Evolutionary conservation across 2,797 vertebrate genomes (phyloP), one percentile per base, ranked within the genome.

Genomic region (Anas bernieri): DNA sequence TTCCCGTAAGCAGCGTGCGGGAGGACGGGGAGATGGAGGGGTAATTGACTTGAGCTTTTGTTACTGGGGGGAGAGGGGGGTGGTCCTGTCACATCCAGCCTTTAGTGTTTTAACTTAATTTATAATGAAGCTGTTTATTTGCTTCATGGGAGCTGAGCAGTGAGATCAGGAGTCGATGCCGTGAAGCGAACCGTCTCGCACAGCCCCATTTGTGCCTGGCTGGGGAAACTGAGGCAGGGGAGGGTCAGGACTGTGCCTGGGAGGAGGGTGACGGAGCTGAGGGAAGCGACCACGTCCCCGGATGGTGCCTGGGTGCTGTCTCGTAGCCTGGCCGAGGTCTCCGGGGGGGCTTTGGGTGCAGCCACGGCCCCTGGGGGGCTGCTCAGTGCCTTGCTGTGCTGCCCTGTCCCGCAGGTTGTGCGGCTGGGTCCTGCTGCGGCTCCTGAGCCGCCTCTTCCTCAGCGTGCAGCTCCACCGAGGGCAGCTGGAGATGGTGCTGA

Each of bases 401-500:
- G 25, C 52, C 21, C 70, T 22, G 5, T 35, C 33, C 61, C 0
- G 1, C 94, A 99, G 99, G 96, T 86, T 99, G n/a, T 97, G 98
- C 54, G 94, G 96, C 95, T 99, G 99, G 99, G 66, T 91, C 45
- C 94, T 99, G 93, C 97, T 99, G 92, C 98, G 98, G 97, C 80
- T 98, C 45, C 97, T 99, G 90, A 94, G 94, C 28, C 86, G 87
- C 17, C 55, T 98, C 55, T 99, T 99, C 97, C 96, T 97, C 91
- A 97, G 94, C 1, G 95, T 99, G 64, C 98, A 98, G 94, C 97
- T 99, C 66, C 99, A 99, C 97, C 98, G 96, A 66, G 98, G 98
- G 94, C 99, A 99, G 96, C 83, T 99, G 97, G 95, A 97, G 50
- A 98, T 98, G 96, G 97, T 99, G 84, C 98, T 95, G 83, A 97